Base-by-base conservation (phyloP, 1,140 invertebrate genomes). In the Probaryconus sp. region DNA sequence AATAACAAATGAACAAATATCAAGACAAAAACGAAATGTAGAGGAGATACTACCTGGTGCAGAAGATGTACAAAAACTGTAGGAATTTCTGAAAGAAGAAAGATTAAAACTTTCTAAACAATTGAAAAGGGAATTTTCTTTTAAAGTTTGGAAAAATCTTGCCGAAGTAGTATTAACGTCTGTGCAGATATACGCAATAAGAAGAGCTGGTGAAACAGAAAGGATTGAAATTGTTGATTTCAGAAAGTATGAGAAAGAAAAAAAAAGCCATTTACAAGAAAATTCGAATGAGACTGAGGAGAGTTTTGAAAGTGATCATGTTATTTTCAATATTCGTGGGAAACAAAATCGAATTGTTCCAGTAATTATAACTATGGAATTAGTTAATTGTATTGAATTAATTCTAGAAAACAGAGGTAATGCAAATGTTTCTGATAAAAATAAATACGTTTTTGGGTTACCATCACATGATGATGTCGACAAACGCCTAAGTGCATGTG, bases 241-340 rank as follows among this genome's bases (percentile, higher is more conserved):
- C 11, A 9, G 18, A 9, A 47, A 20, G 6, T 26, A 17, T 0
- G 30, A 50, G 21, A 2, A 9, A 17, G 2, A 3, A 4, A 17
- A 38, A 1, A 4, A 17, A 38, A 18, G 14, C 1, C 14, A 38
- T n/a, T 38, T 38, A 38, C 13, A 17, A 3, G 35, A 38, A 1
- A 5, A 17, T 1, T 17, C 35, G n/a, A n/a, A n/a, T 17, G 2
- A 1, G 6, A 38, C 35, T 9, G 9, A 5, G 7, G 3, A 17
- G n/a, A 17, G 6, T 1, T 16, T n/a, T 38, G 7, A 10, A 6
- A 17, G n/a, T n/a, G 7, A 17, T 5, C 18, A 1, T 16, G 28
- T 31, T 9, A 50, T 14, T 5, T 69, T 69, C 16, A 13, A 53
- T 0, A 38, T 38, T 17, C 18, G 55, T 1, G 55, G 55, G 2